A percentile compares a stretch with the other conserved stretches of the same genome.
phyloP scores from a whole-genome alignment of 2,113 vertebrate genomes.

The Lathamus discolor region DNA sequence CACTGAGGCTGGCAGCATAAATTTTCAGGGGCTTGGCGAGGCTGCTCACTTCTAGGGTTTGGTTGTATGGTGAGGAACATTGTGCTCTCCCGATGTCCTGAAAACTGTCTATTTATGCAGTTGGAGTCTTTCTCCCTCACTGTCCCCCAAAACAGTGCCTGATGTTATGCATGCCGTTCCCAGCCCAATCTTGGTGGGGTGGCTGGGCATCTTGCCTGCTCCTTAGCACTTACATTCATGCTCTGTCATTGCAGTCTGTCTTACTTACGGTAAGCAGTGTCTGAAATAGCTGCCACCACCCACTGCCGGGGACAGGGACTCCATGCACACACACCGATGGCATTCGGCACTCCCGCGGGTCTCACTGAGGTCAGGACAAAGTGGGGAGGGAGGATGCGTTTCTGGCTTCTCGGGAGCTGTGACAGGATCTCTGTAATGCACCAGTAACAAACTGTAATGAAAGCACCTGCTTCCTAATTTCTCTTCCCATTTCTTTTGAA shows the following conservation, averaged over 20 bases:
- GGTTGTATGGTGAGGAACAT: not conserved
- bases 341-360: accelerated
- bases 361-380: not conserved
- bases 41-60: not conserved
- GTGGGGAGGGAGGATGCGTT: accelerated
- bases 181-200: not conserved
- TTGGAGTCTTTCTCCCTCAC: not conserved
- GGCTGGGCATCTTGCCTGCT: not conserved
- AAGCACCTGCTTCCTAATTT: not conserved
- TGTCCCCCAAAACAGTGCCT: not conserved
- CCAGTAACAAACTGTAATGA: not conserved
- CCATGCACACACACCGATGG: accelerated
- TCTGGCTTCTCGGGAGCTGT: not conserved
- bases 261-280: not conserved
- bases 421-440: not conserved
- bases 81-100: not conserved
- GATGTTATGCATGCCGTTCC: accelerated
- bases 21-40: not conserved
- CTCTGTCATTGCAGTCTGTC: not conserved
- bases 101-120: not conserved
- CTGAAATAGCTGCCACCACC: not conserved
- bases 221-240: not conserved
- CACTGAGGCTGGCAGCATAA: not conserved
- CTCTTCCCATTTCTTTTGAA: not conserved
- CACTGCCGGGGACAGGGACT: not conserved